Percentiles rank a stretch among this genome's conserved stretches.
These are phyloP conservation scores for Pangasius krempfi DNA, from an alignment of 2,797 vertebrate genomes.

Conservation along the genomic window DNA sequence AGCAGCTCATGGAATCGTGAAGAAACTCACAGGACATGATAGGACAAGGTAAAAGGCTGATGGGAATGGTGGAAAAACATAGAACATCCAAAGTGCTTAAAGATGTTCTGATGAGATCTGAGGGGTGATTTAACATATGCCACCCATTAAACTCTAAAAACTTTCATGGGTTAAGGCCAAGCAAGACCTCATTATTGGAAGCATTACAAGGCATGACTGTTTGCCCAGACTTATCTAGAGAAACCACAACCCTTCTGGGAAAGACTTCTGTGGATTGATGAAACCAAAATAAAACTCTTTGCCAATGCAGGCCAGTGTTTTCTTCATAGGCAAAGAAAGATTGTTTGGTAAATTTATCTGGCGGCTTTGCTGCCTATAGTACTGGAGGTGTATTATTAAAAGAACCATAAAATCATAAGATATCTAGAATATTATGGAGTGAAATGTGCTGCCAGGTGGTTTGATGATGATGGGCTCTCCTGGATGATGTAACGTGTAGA, in stretches of 20 bases:
- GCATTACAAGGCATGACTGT: background rate
- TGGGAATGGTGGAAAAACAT: background rate
- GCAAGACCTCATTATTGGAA: background rate
- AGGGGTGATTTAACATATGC: background rate
- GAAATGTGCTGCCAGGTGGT: background rate
- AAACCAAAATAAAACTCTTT: background rate
- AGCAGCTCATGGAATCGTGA: background rate
- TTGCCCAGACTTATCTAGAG: background rate
- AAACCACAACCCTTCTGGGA: background rate
- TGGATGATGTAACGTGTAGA: too few relatives aligned
- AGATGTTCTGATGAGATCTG: background rate
- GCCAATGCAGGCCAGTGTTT: background rate
- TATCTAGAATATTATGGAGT: background rate
- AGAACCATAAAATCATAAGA: too few relatives aligned
- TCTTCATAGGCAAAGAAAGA: background rate
- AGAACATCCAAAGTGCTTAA: background rate
- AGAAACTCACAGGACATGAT: background rate
- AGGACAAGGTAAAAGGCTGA: background rate
- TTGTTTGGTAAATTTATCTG: background rate
- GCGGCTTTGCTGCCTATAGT: background rate
- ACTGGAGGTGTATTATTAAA: background rate
- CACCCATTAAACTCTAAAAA: background rate
- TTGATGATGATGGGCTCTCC: too few relatives aligned
- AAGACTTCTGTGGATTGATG: background rate
- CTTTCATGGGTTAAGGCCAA: background rate